Conservation (phyloP, 2,888 invertebrate genomes). For the Nasonia oneida region DNA sequence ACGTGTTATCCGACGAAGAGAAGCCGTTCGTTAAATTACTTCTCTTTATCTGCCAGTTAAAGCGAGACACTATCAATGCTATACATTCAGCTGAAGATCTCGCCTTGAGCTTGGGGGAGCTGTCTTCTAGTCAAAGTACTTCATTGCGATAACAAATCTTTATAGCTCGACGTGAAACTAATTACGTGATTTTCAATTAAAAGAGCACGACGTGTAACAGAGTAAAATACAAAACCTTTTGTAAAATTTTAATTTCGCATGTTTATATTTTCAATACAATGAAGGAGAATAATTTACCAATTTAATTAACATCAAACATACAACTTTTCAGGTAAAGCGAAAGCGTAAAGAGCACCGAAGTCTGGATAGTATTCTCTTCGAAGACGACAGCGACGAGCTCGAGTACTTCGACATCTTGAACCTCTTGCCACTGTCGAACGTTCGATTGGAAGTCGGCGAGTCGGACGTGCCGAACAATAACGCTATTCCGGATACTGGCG, state of each 20-base stretch:
- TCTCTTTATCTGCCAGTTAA: not conserved
- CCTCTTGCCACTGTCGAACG: slow-evolving; percentile 76
- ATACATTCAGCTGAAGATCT: not conserved
- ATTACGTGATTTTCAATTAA: not conserved
- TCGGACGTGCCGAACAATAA: slow-evolving; percentile 53
- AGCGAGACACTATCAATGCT: not conserved
- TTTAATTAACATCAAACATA: not conserved
- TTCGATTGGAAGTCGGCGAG: slow-evolving; percentile 74
- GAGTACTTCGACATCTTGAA: slow-evolving; percentile 77
- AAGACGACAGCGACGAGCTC: slow-evolving; percentile 75
- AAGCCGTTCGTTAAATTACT: not conserved
- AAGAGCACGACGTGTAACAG: not conserved
- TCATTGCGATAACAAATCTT: not conserved
- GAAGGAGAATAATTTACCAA: not conserved
- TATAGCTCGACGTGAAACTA: not conserved
- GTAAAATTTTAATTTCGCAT: not conserved
- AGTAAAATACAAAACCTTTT: not conserved
- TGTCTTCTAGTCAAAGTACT: not conserved
- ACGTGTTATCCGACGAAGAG: not conserved
- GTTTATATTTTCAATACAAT: not conserved
- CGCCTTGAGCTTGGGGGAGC: not conserved
- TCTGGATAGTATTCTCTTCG: slow-evolving; percentile 76
- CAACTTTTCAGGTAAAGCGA: slow-evolving; percentile 73
- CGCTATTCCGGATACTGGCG: not conserved
- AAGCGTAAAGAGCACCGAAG: slow-evolving; percentile 77